These are phyloP conservation scores for Leguminivora glycinivorella DNA, from an alignment of 1,140 invertebrate genomes.

Conservation along the genomic window DNA sequence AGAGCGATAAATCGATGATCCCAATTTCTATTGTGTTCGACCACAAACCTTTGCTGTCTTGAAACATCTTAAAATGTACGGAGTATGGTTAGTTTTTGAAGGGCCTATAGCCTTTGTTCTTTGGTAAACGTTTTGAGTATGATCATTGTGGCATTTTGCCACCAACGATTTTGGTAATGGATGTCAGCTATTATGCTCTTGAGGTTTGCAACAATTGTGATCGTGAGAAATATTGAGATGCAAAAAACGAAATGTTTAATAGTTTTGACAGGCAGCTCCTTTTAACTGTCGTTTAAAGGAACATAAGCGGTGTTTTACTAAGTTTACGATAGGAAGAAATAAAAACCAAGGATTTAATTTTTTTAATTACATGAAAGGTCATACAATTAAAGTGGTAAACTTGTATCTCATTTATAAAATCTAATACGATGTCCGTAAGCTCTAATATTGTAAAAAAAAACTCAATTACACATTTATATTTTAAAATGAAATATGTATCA, in stretches of 20 bases:
- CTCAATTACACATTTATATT: no score
- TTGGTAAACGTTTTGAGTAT: constrained; percentile 7
- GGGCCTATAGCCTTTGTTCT: neutral
- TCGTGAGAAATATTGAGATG: constrained; percentile 18
- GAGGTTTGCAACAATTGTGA: neutral
- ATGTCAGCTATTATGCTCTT: constrained; percentile 2
- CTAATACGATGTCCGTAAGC: no score
- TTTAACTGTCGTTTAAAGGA: neutral
- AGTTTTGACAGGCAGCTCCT: constrained; percentile 5
- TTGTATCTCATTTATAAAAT: no score
- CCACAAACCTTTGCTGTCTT: constrained; percentile 37
- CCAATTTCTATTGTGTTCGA: constrained; percentile 30
- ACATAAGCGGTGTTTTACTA: neutral
- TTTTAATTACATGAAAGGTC: no score
- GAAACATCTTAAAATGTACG: neutral
- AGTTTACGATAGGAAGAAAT: no score
- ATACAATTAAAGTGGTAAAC: no score
- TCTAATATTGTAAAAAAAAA: no score
- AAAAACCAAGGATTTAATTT: no score
- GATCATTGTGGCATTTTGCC: constrained; percentile 24
- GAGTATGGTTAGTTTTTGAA: neutral
- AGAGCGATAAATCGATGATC: constrained; percentile 56
- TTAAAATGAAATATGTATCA: no score
- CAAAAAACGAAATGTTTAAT: neutral
- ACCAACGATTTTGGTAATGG: constrained; percentile 25